Evolutionary conservation across 2,113 vertebrate species (phyloP), one percentile per base, ranked within the genome.

Genomic region (Nycticebus coucang): DNA sequence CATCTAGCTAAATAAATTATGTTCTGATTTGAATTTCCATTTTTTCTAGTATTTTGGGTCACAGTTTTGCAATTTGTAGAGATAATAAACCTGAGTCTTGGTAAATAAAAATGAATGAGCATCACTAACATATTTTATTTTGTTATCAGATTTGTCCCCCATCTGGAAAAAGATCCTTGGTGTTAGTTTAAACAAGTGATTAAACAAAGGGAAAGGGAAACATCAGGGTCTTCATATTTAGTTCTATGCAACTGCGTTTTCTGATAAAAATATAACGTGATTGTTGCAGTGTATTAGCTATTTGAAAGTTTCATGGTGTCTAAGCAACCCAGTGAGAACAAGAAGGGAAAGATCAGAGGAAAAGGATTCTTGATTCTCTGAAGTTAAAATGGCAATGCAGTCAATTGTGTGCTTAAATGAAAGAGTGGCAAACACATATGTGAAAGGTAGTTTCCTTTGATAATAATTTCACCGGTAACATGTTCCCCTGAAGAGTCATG

Each of bases 31-130:
- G 41, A 93, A 92, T 84, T 96, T 84, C 53, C 59, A 28, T 85
- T 79, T 93, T 84, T 79, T 13, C 71, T 41, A 83, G 17, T 89
- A 74, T 69, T 95, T 91, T 92, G 84, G 68, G 22, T 92, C 87
- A 81, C 7, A 93, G 35, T 14, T 53, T 90, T 94, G 79, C 15
- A 87, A 68, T 89, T 93, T 87, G 24, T 45, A 74, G 60, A 95
- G 68, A 45, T 59, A 69, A 84, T 90, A 87, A 94, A 71, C 30
- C 21, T 17, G 50, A 95, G 19, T 91, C 62, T 81, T 87, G 59
- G 72, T 87, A 95, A 96, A 89, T 60, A 89, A 89, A 95, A 95
- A 79, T 69, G 82, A 96, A 81, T 90, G 64, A 69, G 5, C 30
- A 59, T 71, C 37, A 53, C 24, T 57, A 87, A 92, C 26, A 84